Evolutionary conservation across 2,797 vertebrate species (phyloP).

Genomic region (Mycteria americana): DNA sequence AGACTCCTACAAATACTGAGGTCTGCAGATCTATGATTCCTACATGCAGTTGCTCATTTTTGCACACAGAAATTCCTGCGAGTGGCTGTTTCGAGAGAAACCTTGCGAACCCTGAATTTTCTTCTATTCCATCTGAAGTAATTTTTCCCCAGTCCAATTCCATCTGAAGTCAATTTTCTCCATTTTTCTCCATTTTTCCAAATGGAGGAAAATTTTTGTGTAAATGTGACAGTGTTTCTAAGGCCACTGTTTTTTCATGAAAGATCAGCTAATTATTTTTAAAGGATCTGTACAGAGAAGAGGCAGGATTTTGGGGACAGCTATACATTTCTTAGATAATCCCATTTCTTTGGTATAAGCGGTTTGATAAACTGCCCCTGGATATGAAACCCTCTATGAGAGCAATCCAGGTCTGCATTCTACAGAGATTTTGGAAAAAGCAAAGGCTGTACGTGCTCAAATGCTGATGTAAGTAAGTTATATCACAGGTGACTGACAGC

Average conservation of each 20-base stretch:
- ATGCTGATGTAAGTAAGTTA: background rate
- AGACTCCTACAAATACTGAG: background rate
- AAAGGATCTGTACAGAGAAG: background rate
- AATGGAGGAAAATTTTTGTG: rapidly evolving
- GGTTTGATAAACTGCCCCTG: background rate
- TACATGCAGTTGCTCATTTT: background rate
- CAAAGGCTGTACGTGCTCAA: background rate
- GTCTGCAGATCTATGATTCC: background rate
- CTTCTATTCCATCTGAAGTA: background rate
- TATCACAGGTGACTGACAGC: background rate
- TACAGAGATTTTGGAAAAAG: background rate
- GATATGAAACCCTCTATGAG: background rate
- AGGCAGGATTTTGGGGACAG: background rate
- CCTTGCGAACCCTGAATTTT: background rate
- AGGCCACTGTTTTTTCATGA: background rate
- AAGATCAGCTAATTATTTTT: background rate
- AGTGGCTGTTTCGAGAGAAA: background rate
- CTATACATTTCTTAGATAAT: background rate
- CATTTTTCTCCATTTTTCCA: background rate
- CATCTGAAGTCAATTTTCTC: background rate
- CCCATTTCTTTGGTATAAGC: background rate
- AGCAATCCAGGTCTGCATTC: background rate
- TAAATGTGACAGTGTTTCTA: background rate
- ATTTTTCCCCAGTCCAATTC: background rate
- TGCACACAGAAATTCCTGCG: background rate